Percentiles rank a stretch among this genome's conserved stretches.
Evolutionary conservation across 2,797 vertebrate genomes (phyloP).

Genomic region (Eulemur coronatus): DNA sequence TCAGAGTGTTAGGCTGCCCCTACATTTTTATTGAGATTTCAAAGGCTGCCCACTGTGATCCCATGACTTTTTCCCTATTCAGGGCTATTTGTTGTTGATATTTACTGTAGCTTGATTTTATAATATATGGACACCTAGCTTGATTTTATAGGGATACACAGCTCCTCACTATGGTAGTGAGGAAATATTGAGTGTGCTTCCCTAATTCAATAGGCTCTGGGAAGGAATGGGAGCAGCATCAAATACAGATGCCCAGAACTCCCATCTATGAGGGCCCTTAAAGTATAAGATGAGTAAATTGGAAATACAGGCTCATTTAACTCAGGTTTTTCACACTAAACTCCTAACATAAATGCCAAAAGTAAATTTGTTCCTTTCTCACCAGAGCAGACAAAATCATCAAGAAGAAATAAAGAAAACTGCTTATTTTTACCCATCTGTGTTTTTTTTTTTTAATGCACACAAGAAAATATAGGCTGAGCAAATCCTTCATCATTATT

Average conservation of each 20-base stretch:
- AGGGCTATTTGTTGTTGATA: neutral
- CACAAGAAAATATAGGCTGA: neutral
- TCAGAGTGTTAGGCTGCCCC: neutral
- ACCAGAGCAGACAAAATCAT: slow-evolving; percentile 1
- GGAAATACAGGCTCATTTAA: slow-evolving; percentile 17
- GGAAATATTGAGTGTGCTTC: neutral
- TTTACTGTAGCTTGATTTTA: neutral
- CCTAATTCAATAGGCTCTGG: neutral
- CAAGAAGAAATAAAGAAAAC: slow-evolving; percentile 27
- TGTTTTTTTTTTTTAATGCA: neutral
- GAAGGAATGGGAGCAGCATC: neutral
- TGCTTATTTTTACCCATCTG: neutral
- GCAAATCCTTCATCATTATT: neutral
- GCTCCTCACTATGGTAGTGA: neutral
- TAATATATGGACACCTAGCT: neutral
- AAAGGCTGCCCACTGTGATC: neutral
- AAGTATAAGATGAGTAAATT: slow-evolving; percentile 12
- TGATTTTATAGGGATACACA: neutral
- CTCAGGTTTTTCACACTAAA: slow-evolving; percentile 31
- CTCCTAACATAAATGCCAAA: neutral
- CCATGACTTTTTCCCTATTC: neutral
- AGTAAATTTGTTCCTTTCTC: slow-evolving; percentile 36
- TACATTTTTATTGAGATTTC: neutral
- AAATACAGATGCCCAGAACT: neutral
- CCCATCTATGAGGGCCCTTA: neutral